Evolutionary conservation across 2,888 invertebrate species (phyloP).

Genomic region (Meiosimyza platycephala): DNA sequence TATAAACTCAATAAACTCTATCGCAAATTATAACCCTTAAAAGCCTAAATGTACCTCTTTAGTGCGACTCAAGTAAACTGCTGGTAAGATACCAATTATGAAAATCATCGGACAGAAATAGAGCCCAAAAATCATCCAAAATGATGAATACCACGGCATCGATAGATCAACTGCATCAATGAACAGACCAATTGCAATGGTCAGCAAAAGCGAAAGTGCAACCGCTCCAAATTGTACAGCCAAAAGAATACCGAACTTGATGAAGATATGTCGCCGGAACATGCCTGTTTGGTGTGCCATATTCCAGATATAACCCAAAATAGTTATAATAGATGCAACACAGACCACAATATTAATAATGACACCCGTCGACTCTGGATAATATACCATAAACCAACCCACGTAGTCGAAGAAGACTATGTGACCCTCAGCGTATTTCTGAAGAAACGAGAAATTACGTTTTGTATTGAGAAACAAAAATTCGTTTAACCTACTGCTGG

Average conservation of each 20-base stretch:
- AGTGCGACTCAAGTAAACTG: conserved; percentile 60
- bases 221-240: conserved; percentile 60
- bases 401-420: conserved; percentile 80
- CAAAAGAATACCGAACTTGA: conserved; percentile 60
- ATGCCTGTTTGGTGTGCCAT: conserved; percentile 63
- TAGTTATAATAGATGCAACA: conserved; percentile 62
- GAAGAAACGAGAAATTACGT: conserved; percentile 36
- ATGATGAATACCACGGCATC: conserved; percentile 73
- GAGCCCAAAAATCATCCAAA: conserved; percentile 69
- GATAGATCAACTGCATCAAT: conserved; percentile 66
- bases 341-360: conserved; percentile 65
- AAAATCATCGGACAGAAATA: conserved; percentile 67
- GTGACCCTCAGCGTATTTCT: conserved; percentile 66
- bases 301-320: conserved; percentile 60
- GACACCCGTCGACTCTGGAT: conserved; percentile 69
- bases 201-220: conserved; percentile 54
- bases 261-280: conserved; percentile 59
- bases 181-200: conserved; percentile 60
- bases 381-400: conserved; percentile 76
- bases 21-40: background rate
- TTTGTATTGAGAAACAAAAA: background rate
- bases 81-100: conserved; percentile 60
- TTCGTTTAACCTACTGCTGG: conserved; percentile 54
- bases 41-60: conserved; percentile 55
- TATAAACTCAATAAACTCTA: background rate